These are phyloP conservation scores for Hemistola chrysoprasaria DNA, from an alignment of 2,888 invertebrate genomes.

Conservation along the genomic window DNA sequence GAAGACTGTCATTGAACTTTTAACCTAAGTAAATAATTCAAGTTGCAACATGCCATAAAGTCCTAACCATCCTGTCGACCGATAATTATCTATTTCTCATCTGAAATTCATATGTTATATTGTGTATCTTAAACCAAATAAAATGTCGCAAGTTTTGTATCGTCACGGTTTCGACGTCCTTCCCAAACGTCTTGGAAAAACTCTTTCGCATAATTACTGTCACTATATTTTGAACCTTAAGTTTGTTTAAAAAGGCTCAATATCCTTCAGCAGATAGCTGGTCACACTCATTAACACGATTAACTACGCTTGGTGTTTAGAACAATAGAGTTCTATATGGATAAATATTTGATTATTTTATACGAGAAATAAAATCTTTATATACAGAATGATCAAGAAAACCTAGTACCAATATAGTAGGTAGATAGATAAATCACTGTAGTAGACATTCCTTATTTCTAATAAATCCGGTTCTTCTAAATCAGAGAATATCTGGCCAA, in stretches of 20 bases:
- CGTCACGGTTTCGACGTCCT: slow-evolving; percentile 64
- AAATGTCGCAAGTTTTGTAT: slow-evolving; percentile 44
- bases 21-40: too few relatives aligned
- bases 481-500: too few relatives aligned
- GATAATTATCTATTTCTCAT: too few relatives aligned
- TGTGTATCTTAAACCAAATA: slow-evolving; percentile 29
- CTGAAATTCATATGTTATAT: slow-evolving; percentile 15
- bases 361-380: slow-evolving; percentile 27
- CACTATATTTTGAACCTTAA: slow-evolving; percentile 38
- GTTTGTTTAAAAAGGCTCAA: slow-evolving; percentile 27
- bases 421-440: too few relatives aligned
- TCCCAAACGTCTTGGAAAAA: slow-evolving; percentile 51
- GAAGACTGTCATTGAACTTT: too few relatives aligned
- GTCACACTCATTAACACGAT: slow-evolving; percentile 62
- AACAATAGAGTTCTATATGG: slow-evolving; percentile 46
- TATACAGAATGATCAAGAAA: neutral
- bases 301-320: slow-evolving; percentile 59
- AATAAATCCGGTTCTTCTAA: too few relatives aligned
- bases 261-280: slow-evolving; percentile 30
- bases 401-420: neutral
- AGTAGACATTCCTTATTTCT: too few relatives aligned
- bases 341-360: slow-evolving; percentile 38
- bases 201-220: slow-evolving; percentile 46
- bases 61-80: too few relatives aligned
- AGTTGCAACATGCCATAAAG: too few relatives aligned